Evolutionary conservation across 2,888 invertebrate genomes (phyloP).

Genomic region (Sarcophaga carnaria): DNA sequence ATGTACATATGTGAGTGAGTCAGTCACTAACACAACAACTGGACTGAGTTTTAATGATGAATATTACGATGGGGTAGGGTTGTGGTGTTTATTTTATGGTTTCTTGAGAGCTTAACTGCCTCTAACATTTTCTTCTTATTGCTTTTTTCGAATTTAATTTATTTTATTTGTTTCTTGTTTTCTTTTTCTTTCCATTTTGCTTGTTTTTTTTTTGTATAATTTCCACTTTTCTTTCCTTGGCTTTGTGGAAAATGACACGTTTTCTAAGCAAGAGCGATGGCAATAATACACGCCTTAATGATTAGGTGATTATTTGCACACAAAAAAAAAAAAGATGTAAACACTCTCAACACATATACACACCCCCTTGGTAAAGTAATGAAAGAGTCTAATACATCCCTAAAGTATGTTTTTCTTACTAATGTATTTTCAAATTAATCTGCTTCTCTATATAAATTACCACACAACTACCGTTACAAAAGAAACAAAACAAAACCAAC

Average conservation of each 20-base stretch:
- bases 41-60: neutral
- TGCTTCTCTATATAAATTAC: constrained; percentile 47
- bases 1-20: neutral
- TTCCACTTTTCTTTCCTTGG: constrained; percentile 4
- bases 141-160: neutral
- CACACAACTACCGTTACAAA: constrained; percentile 20
- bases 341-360: neutral
- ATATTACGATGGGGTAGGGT: constrained; percentile 3
- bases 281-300: constrained; percentile 54
- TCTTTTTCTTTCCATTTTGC: neutral
- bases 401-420: constrained; percentile 26
- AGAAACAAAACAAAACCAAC: constrained; percentile 28
- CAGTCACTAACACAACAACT: constrained; percentile 13
- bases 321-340: neutral
- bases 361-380: neutral
- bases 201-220: constrained; percentile 5
- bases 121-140: constrained; percentile 8
- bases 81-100: constrained; percentile 51
- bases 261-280: constrained; percentile 36
- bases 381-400: constrained; percentile 49
- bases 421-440: constrained; percentile 64
- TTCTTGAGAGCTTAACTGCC: constrained; percentile 52
- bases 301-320: constrained; percentile 56
- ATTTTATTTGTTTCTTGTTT: constrained; percentile 7
- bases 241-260: constrained; percentile 18